Percentiles rank a stretch among this genome's conserved stretches.
These are phyloP conservation scores for Diacarnus erythraeanus DNA, from an alignment of 37 sponge, comb jelly and placozoan species.

Conservation along the genomic window DNA sequence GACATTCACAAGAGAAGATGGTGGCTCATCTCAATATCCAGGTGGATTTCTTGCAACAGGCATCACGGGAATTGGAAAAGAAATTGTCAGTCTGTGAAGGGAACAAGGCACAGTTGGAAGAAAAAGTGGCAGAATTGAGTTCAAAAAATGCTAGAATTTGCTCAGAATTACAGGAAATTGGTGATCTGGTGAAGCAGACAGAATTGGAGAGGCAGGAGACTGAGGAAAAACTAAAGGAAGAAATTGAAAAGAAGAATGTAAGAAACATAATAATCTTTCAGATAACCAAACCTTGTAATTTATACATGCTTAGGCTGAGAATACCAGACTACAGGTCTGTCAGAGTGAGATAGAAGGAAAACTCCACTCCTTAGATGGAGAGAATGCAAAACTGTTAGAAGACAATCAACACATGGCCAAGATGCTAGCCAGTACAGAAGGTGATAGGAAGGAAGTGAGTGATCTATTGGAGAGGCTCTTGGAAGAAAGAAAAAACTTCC, in stretches of 20 bases:
- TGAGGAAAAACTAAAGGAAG: slow-evolving; percentile 41
- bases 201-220: slow-evolving; percentile 72
- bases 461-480: slow-evolving; percentile 52
- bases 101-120: slow-evolving; percentile 35
- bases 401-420: slow-evolving; percentile 68
- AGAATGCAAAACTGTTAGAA: slow-evolving; percentile 15
- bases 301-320: slow-evolving; percentile 22
- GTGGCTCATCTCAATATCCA: slow-evolving; percentile 98
- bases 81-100: slow-evolving; percentile 50
- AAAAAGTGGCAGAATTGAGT: slow-evolving; percentile 50
- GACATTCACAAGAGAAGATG: slow-evolving; percentile 79
- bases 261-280: not conserved
- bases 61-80: slow-evolving; percentile 77
- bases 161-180: slow-evolving; percentile 63
- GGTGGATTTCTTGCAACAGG: slow-evolving; percentile 94
- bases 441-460: slow-evolving; percentile 51
- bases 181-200: slow-evolving; percentile 78
- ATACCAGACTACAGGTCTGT: not conserved
- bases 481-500: slow-evolving; percentile 53
- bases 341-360: slow-evolving; percentile 5
- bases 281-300: not conserved
- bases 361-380: slow-evolving; percentile 17
- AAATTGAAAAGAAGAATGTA: slow-evolving; percentile 39
- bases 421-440: slow-evolving; percentile 59
- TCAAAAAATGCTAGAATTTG: slow-evolving; percentile 78